Base-by-base conservation (phyloP, 2,797 vertebrate genomes). In the Sebastes baramenuke region DNA sequence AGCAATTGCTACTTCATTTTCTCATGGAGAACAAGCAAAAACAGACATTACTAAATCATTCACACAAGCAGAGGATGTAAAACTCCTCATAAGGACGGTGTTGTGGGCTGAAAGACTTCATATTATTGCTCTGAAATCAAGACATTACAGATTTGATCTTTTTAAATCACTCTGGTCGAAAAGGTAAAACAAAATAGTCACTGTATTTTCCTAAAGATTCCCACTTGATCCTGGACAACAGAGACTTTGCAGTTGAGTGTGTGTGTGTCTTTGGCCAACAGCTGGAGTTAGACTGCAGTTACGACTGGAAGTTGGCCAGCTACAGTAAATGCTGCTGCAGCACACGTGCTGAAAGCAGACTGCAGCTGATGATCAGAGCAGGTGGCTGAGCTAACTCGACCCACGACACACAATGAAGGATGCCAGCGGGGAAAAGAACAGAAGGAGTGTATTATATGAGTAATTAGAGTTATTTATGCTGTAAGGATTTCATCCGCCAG, bases 221-320 rank as follows among this genome's bases (percentile, higher is more conserved):
- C 14, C 46, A 36, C 20, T 27, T 49, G 29, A 46, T 18, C 2
- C 4, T 46, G 8, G 54, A 49, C 18, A 42, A 4, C 65, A 54
- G 46, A 38, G 13, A 10, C 52, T 49, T n/a, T 30, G 49, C n/a
- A 18, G 49, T 13, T 66, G 38, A 42, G 55, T 42, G 38, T 81
- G 29, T 65, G 29, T 69, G 16, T 68, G 11, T 75, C 14, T 60
- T 42, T 25, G 29, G 60, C 61, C 58, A 34, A n/a, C n/a, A 79
- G 65, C 69, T 56, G 58, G 18, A 54, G 60, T 52, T 36, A 64
- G 72, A 88, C 82, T 77, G 81, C 81, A 81, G 81, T 22, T 84
- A 3, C 34, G 36, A 55, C 56, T 69, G 80, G 78, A 74, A 1
- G 16, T 10, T 27, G 7, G 70, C 74, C 80, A 85, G 78, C 55